Base-by-base conservation (phyloP, 2,888 invertebrate species). In the Cyclophora albipunctata region DNA sequence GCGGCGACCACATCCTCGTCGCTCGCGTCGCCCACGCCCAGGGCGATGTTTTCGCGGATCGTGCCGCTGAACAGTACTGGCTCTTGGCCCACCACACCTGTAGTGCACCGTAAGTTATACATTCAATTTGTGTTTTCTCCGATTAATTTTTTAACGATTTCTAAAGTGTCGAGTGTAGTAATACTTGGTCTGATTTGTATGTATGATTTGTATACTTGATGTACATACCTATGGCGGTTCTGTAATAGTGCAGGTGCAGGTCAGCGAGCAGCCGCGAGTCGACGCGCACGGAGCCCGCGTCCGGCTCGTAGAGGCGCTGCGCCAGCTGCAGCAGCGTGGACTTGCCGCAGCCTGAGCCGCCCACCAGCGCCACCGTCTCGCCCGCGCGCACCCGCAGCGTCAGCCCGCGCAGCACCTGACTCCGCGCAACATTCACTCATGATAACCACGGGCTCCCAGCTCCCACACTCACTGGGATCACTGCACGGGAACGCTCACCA, bases 31-130 rank as follows among this genome's bases (percentile, higher is more conserved):
- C 90, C 90, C 61, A 91, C 81, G 2, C 97, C 97, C 65, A 95
- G 93, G 6, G 93, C 83, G 61, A 91, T 91, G 71, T 91, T 91
- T 54, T 91, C 91, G 2, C 90, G 89, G 60, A 97, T 94, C 5
- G 93, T 93, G 46, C 94, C 93, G 61, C 93, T 92, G 87, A 97
- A 97, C 40, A 97, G 88, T 7, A 95, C 93, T 0, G 96, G 97
- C 68, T 97, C 97, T 76, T 97, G 97, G 0, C 96, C 94, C 5
- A 97, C 96, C 45, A 96, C 91, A n/a, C 96, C 89, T 89, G 68
- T 20, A 0, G 3, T 43, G 33, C 20, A 20, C 5, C 43, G 20
- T 41, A 41, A 20, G 20, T 20, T 20, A 20, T 20, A 20, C 20
- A 20, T 20, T 20, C 20, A 20, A 20, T 20, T 20, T 20, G 20